phyloP scores from a whole-genome alignment of 2,797 vertebrate genomes.

The Spinus olivaceus region DNA sequence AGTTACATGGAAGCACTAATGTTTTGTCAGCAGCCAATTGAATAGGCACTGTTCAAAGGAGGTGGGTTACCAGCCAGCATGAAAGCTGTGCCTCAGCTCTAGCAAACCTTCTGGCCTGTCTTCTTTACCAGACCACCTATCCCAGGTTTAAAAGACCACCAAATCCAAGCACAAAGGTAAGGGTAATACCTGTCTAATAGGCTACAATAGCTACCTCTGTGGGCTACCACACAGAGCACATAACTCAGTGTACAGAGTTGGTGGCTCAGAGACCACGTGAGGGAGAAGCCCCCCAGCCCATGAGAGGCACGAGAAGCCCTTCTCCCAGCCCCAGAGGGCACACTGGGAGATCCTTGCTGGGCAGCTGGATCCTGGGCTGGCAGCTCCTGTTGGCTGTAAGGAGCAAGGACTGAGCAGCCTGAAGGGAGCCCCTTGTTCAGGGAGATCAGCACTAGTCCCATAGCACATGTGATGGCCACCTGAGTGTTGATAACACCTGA shows the following conservation, averaged over 20 bases:
- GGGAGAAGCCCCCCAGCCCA: not conserved
- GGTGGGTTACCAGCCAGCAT: not conserved
- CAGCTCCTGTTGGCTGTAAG: fast-evolving
- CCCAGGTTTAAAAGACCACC: not conserved
- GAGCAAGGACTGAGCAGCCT: not conserved
- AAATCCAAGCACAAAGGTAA: slow-evolving; percentile 4
- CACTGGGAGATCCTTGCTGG: not conserved
- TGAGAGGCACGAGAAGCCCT: not conserved
- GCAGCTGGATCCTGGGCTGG: not conserved
- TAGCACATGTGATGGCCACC: not conserved
- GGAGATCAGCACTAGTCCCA: not conserved
- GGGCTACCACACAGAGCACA: not conserved
- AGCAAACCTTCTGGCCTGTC: not conserved
- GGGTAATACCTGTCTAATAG: not conserved
- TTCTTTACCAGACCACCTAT: not conserved
- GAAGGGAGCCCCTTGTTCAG: not conserved
- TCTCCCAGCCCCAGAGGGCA: not conserved
- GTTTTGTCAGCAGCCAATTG: not conserved
- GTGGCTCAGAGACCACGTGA: not conserved
- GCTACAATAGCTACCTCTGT: not conserved
- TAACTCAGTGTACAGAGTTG: not conserved
- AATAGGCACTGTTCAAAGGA: slow-evolving; percentile 25
- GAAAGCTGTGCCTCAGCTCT: not conserved
- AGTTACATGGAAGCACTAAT: not conserved
- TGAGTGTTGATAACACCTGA: not conserved